Conservation (phyloP, 2,113 vertebrate species). For the Oncorhynchus keta region DNA sequence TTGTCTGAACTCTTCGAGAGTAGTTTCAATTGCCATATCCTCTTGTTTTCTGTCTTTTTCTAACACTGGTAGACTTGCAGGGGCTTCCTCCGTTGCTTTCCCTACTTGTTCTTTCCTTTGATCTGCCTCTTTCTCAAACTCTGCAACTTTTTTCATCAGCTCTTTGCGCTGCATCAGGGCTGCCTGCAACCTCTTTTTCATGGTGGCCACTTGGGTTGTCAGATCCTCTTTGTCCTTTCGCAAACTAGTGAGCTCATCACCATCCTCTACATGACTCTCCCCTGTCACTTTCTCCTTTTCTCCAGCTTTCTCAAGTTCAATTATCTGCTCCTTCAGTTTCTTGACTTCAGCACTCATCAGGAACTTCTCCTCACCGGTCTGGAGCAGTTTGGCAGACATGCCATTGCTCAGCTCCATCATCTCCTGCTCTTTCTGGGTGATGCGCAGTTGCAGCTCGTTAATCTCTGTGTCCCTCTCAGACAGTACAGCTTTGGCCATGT, state of each 20-base stretch:
- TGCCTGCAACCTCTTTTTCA: conserved; percentile 86
- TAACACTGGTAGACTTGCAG: conserved; percentile 17
- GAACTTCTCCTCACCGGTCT: conserved; percentile 87
- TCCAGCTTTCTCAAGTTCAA: conserved; percentile 68
- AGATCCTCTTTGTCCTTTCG: conserved; percentile 64
- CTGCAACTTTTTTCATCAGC: conserved; percentile 81
- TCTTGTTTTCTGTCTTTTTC: conserved; percentile 56
- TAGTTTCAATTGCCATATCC: conserved; percentile 65
- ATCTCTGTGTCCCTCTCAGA: conserved; percentile 70
- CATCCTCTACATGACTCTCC: conserved; percentile 28
- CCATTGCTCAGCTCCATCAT: conserved; percentile 80
- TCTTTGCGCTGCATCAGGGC: conserved; percentile 89
- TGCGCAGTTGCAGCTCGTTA: conserved; percentile 70
- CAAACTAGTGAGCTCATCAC: conserved; percentile 52
- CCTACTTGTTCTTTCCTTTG: conserved; percentile 41
- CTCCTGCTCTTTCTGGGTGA: conserved; percentile 81
- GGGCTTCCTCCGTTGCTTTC: conserved; percentile 18
- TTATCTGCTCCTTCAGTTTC: conserved; percentile 80
- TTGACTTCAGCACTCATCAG: conserved; percentile 77
- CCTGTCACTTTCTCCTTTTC: conserved; percentile 42
- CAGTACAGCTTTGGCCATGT: conserved; percentile 71
- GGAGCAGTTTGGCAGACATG: conserved; percentile 86
- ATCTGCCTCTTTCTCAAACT: conserved; percentile 74
- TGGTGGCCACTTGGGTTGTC: conserved; percentile 66
- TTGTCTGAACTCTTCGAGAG: conserved; percentile 72